Evolutionary conservation across 2,888 invertebrate genomes (phyloP).

Genomic region (Mythimna impura): DNA sequence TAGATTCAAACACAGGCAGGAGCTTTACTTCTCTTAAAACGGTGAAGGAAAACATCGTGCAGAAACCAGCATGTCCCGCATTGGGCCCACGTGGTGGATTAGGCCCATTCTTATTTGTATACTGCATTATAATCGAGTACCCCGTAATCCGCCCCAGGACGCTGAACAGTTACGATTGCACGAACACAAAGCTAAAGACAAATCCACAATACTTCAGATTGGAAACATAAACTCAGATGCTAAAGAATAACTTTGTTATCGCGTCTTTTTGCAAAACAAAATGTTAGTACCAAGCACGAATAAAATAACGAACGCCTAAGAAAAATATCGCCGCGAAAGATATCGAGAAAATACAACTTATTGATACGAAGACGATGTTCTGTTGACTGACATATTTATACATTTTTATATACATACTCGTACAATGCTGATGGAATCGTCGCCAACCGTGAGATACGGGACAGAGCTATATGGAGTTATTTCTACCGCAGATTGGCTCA

Average conservation of each 20-base stretch:
- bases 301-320: slow-evolving; percentile 43
- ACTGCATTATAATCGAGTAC: not conserved
- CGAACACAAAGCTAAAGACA: slow-evolving; percentile 23
- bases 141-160: not conserved
- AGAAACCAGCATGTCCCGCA: no score
- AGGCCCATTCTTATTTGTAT: not conserved
- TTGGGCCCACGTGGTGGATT: no score
- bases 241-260: slow-evolving; percentile 49
- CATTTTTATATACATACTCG: slow-evolving; percentile 66
- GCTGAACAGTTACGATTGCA: slow-evolving; percentile 1
- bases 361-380: slow-evolving; percentile 52
- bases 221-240: slow-evolving; percentile 15
- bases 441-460: slow-evolving; percentile 56
- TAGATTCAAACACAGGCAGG: no score
- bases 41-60: no score
- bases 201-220: slow-evolving; percentile 32
- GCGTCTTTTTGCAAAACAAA: slow-evolving; percentile 41
- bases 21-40: no score
- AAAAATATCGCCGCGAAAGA: slow-evolving; percentile 51
- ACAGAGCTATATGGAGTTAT: slow-evolving; percentile 56
- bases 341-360: slow-evolving; percentile 64
- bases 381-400: slow-evolving; percentile 70
- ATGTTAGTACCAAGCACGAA: slow-evolving; percentile 46
- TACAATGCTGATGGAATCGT: slow-evolving; percentile 64
- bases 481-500: slow-evolving; percentile 62